Percentiles rank a stretch among this genome's conserved stretches.
These are phyloP conservation scores for Pristionchus arcanus DNA, from an alignment of 2,888 invertebrate species.

Conservation along the genomic window DNA sequence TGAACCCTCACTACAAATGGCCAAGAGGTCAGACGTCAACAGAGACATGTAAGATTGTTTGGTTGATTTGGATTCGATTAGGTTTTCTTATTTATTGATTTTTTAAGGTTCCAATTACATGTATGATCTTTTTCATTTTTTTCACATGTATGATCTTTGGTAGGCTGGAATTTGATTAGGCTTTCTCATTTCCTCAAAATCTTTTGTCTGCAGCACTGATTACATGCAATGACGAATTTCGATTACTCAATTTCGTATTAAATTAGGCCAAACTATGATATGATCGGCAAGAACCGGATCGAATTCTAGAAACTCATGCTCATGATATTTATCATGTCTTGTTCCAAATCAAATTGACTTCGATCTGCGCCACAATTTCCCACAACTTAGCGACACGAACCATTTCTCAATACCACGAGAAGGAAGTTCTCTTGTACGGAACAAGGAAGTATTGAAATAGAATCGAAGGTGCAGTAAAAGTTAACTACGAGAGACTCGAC, in stretches of 20 bases:
- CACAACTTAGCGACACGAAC: not conserved
- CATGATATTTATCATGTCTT: not conserved
- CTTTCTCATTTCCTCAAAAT: no score
- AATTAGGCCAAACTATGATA: not conserved
- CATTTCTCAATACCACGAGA: not conserved
- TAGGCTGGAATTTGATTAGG: no score
- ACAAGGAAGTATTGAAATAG: constrained; percentile 7
- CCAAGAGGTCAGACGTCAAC: not conserved
- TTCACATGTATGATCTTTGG: no score
- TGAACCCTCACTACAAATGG: not conserved
- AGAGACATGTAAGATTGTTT: constrained; percentile 6
- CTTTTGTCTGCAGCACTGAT: no score
- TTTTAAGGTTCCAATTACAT: no score
- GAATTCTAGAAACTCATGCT: not conserved
- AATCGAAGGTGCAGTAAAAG: not conserved
- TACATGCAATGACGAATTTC: no score
- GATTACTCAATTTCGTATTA: not conserved
- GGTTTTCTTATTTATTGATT: no score
- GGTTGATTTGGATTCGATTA: no score
- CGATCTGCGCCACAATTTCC: not conserved
- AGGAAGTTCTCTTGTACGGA: not conserved
- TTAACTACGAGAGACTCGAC: not conserved
- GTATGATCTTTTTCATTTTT: no score
- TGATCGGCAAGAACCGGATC: not conserved
- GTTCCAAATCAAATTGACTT: not conserved